These are phyloP conservation scores for Cygnus buccinator DNA, from an alignment of 2,113 vertebrate genomes.

Conservation along the genomic window DNA sequence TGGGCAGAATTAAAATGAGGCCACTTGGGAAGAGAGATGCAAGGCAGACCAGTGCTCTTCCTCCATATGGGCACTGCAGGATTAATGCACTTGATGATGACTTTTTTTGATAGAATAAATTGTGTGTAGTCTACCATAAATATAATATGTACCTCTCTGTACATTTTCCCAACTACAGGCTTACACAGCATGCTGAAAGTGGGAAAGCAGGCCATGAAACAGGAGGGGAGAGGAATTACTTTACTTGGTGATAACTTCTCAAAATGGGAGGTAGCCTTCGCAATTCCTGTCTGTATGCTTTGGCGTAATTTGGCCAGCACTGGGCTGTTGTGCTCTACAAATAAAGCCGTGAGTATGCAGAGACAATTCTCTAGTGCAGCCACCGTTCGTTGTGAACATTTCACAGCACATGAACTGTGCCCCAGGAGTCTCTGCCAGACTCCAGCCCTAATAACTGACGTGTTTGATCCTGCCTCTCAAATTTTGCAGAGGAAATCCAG, in stretches of 20 bases:
- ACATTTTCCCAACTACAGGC: background rate
- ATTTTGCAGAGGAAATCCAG: background rate
- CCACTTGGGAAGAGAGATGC: background rate
- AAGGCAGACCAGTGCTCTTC: background rate
- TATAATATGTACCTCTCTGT: background rate
- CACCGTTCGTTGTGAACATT: background rate
- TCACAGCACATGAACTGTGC: background rate
- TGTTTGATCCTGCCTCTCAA: background rate
- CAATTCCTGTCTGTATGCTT: too few relatives aligned
- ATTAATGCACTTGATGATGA: background rate
- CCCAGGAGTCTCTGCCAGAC: background rate
- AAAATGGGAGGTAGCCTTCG: background rate
- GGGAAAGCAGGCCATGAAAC: background rate
- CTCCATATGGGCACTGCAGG: background rate
- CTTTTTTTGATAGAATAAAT: background rate
- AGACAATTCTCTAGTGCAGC: background rate
- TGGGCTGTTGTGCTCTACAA: background rate
- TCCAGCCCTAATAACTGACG: background rate
- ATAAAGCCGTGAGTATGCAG: background rate
- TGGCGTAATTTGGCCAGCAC: background rate
- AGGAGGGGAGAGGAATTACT: background rate
- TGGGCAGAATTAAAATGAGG: background rate
- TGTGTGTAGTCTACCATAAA: background rate
- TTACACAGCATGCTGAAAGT: background rate
- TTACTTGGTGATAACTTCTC: background rate